These are phyloP conservation scores for Phania funesta DNA, from an alignment of 2,888 invertebrate genomes.

Conservation along the genomic window DNA sequence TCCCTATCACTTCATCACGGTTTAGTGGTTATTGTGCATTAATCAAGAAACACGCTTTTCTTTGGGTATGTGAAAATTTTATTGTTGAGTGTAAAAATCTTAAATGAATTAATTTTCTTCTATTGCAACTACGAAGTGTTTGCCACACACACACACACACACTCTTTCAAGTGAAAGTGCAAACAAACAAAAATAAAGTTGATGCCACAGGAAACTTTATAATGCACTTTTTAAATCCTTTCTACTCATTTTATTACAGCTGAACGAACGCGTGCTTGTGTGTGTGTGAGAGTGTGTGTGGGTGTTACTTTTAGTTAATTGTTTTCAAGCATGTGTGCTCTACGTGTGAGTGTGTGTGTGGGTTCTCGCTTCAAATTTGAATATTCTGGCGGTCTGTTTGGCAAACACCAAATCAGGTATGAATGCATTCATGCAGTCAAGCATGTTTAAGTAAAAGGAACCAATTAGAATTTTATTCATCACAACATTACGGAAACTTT, in stretches of 20 bases:
- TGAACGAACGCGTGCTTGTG: neutral
- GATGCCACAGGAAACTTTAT: slow-evolving; percentile 32
- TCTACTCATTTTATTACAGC: neutral
- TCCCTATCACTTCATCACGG: no score
- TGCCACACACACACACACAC: no score
- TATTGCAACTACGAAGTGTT: neutral
- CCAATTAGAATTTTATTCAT: neutral
- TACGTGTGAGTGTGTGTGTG: neutral
- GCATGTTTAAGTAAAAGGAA: neutral
- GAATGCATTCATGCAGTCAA: slow-evolving; percentile 7
- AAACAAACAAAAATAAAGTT: slow-evolving; percentile 18
- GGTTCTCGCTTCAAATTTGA: neutral
- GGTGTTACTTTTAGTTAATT: slow-evolving; percentile 10
- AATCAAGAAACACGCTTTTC: no score
- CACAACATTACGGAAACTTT: no score
- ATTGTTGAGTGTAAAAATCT: neutral
- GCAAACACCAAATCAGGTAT: slow-evolving; percentile 37
- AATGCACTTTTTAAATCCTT: slow-evolving; percentile 31
- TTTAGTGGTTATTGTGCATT: no score
- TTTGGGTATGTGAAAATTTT: no score
- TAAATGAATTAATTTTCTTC: slow-evolving; percentile 22
- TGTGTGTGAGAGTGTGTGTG: neutral
- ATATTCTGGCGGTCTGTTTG: slow-evolving; percentile 15
- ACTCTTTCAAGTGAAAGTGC: neutral
- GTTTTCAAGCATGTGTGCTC: slow-evolving; percentile 1